phyloP scores from a whole-genome alignment of 2,888 invertebrate genomes.

The Gisinianus flammeolus region DNA sequence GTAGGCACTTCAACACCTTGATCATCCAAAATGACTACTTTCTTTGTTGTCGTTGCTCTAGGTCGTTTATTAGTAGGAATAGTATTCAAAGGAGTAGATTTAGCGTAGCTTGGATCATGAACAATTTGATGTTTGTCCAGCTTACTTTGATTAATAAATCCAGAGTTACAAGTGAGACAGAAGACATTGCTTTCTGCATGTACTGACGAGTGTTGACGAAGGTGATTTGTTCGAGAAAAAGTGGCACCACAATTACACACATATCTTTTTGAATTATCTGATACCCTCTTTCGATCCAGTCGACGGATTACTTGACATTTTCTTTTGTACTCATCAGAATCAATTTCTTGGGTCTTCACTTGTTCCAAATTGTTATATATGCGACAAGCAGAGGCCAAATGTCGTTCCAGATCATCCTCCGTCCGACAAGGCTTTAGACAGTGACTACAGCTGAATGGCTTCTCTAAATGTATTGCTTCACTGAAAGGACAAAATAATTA shows the following conservation, averaged over 20 bases:
- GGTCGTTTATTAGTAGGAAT: no score
- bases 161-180: not conserved
- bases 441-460: not conserved
- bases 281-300: not conserved
- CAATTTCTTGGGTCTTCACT: not conserved
- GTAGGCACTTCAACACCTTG: no score
- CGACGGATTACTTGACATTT: not conserved
- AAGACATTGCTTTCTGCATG: not conserved
- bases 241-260: not conserved
- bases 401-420: not conserved
- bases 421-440: not conserved
- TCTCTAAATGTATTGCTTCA: not conserved
- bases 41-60: no score
- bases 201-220: not conserved
- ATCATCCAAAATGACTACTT: no score
- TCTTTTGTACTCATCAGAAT: not conserved
- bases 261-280: not conserved
- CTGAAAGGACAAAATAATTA: no score
- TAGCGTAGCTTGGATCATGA: not conserved
- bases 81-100: no score
- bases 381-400: not conserved
- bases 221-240: not conserved
- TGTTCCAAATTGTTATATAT: not conserved
- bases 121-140: not conserved
- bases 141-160: not conserved